These are phyloP conservation scores for Standfussiana lucernea DNA, from an alignment of 2,888 invertebrate genomes.

Conservation along the genomic window DNA sequence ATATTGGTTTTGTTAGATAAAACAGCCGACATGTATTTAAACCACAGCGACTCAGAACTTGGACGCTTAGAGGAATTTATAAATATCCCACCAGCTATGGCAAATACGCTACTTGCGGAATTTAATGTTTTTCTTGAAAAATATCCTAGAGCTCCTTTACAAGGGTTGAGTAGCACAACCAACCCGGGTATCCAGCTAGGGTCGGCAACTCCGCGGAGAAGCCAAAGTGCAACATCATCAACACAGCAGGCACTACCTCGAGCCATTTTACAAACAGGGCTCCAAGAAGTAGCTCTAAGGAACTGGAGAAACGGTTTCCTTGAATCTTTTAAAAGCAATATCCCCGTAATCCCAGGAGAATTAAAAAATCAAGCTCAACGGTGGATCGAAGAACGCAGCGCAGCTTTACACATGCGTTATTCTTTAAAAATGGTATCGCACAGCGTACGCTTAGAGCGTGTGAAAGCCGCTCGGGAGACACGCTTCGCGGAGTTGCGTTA, in stretches of 20 bases:
- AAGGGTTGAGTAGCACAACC: conserved; percentile 32
- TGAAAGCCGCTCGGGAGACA: conserved; percentile 75
- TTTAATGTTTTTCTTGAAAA: conserved; percentile 81
- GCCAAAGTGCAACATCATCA: conserved; percentile 10
- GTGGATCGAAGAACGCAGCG: conserved; percentile 80
- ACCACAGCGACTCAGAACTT: conserved; percentile 79
- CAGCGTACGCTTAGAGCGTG: conserved; percentile 79
- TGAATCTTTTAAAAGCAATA: conserved; percentile 80
- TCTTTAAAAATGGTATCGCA: conserved; percentile 82
- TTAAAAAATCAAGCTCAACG: conserved; percentile 75
- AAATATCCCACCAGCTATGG: conserved; percentile 74
- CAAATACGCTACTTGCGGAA: conserved; percentile 80
- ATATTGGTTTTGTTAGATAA: conserved; percentile 73
- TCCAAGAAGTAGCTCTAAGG: conserved; percentile 77
- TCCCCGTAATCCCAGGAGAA: conserved; percentile 77
- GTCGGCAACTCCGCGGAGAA: conserved; percentile 64
- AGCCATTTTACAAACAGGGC: conserved; percentile 79
- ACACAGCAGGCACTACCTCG: conserved; percentile 70
- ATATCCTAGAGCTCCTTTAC: conserved; percentile 70
- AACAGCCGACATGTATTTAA: conserved; percentile 74
- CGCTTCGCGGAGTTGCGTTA: conserved; percentile 78
- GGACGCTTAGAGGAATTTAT: conserved; percentile 80
- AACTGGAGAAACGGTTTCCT: conserved; percentile 85
- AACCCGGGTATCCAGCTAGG: conserved; percentile 49
- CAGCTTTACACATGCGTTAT: conserved; percentile 78